Evolutionary conservation across 2,113 vertebrate species (phyloP).

Genomic region (Aleadryas rufinucha): DNA sequence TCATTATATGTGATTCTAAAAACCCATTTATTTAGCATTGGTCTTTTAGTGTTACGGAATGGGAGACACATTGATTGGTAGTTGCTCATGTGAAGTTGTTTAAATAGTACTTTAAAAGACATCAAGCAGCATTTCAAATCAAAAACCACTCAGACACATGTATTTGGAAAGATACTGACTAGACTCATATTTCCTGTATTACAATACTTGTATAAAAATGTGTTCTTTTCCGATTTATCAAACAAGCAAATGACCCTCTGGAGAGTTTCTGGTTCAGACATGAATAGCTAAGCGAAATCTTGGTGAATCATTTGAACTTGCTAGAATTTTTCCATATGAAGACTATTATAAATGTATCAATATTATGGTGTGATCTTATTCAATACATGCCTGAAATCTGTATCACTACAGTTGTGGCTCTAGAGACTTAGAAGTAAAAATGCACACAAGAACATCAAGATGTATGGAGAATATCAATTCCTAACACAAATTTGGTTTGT

Average conservation of each 20-base stretch:
- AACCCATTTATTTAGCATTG: slow-evolving; percentile 9
- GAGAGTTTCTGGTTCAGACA: slow-evolving; percentile 64
- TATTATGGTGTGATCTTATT: slow-evolving; percentile 2
- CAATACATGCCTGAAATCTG: neutral
- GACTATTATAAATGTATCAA: slow-evolving; percentile 36
- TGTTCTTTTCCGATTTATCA: slow-evolving; percentile 69
- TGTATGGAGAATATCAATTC: neutral
- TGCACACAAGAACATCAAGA: neutral
- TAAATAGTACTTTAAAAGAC: slow-evolving; percentile 60
- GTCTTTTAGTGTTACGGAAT: neutral
- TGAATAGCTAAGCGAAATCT: slow-evolving; percentile 49
- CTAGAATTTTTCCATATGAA: slow-evolving; percentile 47
- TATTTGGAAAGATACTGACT: slow-evolving; percentile 68
- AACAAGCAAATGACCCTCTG: slow-evolving; percentile 61
- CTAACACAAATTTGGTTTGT: neutral
- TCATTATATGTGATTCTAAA: neutral
- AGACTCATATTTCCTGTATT: slow-evolving; percentile 71
- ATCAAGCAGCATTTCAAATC: slow-evolving; percentile 54
- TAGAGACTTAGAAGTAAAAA: neutral
- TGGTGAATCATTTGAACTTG: slow-evolving; percentile 56
- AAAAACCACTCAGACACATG: slow-evolving; percentile 40
- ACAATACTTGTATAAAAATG: slow-evolving; percentile 62
- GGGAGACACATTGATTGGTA: slow-evolving; percentile 2
- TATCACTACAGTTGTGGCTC: neutral
- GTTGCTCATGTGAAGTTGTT: slow-evolving; percentile 47